Evolutionary conservation across 2,888 invertebrate genomes (phyloP).

Genomic region (Pharmacophagus antenor): DNA sequence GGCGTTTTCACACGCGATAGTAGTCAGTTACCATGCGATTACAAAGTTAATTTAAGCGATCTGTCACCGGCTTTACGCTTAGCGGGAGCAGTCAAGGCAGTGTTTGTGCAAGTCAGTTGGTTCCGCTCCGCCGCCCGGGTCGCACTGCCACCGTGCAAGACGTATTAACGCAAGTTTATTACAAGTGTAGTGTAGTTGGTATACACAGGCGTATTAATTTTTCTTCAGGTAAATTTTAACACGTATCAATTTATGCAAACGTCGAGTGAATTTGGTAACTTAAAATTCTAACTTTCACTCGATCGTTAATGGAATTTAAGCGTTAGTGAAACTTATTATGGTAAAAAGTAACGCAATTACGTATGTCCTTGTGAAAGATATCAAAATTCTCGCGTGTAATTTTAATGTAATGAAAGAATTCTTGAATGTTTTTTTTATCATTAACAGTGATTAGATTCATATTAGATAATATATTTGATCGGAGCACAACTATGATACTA

Average conservation of each 20-base stretch:
- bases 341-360: neutral
- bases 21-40: neutral
- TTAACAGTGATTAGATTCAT: neutral
- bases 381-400: neutral
- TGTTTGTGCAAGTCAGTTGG: slow-evolving; percentile 49
- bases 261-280: too few relatives aligned
- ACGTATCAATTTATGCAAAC: too few relatives aligned
- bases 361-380: neutral
- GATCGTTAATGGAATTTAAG: neutral
- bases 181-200: slow-evolving; percentile 6
- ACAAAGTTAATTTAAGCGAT: neutral
- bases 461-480: neutral
- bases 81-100: slow-evolving; percentile 11
- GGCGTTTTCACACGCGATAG: neutral
- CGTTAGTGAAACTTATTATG: neutral
- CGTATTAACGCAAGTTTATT: slow-evolving; percentile 8
- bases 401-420: neutral
- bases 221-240: too few relatives aligned
- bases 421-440: neutral
- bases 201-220: slow-evolving; percentile 4
- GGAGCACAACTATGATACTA: neutral
- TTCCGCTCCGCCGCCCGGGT: slow-evolving; percentile 51
- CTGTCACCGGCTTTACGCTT: slow-evolving; percentile 11
- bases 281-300: too few relatives aligned
- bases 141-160: slow-evolving; percentile 38